These are phyloP conservation scores for Hetaerina titia DNA, from an alignment of 2,888 invertebrate genomes.

Conservation along the genomic window DNA sequence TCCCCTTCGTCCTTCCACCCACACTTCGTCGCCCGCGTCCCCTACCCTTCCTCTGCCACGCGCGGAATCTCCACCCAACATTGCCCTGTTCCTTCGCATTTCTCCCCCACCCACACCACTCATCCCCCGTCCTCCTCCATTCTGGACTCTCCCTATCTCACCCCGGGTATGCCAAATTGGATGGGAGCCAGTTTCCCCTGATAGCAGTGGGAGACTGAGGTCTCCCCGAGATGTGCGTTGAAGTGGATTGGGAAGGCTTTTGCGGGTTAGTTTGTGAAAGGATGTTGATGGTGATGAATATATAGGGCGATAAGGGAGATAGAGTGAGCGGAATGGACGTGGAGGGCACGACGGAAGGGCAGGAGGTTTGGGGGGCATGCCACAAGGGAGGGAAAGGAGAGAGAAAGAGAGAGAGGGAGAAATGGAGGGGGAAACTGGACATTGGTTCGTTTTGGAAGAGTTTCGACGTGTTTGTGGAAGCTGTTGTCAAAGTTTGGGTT, in stretches of 20 bases:
- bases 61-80: neutral
- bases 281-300: conserved; percentile 66
- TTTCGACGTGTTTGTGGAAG: conserved; percentile 41
- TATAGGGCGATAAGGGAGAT: conserved; percentile 34
- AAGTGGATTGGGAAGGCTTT: conserved; percentile 66
- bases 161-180: conserved; percentile 52
- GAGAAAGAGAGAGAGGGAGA: conserved; percentile 6
- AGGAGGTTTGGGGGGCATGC: neutral
- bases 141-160: neutral
- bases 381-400: neutral
- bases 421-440: neutral
- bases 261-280: conserved; percentile 52
- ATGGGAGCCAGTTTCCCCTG: conserved; percentile 57
- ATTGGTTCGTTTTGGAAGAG: neutral
- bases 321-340: neutral
- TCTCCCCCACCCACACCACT: neutral
- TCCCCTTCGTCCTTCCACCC: neutral
- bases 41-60: neutral
- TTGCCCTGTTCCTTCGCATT: neutral
- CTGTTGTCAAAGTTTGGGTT: conserved; percentile 22
- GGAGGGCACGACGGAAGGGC: neutral
- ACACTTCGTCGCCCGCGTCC: neutral
- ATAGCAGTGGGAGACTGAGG: conserved; percentile 36
- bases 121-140: neutral
- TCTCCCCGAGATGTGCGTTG: conserved; percentile 55